Percentiles rank a stretch among this genome's conserved stretches.
Conservation (phyloP, 2,888 invertebrate species). For the Acronicta alni region DNA sequence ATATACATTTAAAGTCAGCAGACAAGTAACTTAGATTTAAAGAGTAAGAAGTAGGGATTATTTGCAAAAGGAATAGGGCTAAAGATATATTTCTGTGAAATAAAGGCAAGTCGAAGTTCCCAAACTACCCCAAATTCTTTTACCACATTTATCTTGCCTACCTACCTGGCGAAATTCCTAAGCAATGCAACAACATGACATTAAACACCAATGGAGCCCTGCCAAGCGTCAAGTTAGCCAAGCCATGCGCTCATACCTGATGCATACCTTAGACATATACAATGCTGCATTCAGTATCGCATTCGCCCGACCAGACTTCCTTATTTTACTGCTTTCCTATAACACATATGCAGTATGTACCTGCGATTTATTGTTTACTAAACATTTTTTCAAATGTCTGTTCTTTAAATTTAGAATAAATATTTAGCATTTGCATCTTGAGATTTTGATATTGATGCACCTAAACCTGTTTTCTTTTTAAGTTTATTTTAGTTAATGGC, state of each 20-base stretch:
- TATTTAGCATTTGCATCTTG: conserved; percentile 8
- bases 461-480: too few relatives aligned
- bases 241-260: conserved; percentile 58
- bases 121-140: background rate
- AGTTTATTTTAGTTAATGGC: too few relatives aligned
- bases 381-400: background rate
- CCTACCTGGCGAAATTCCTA: background rate
- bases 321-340: conserved; percentile 91
- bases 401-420: background rate
- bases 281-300: conserved; percentile 91
- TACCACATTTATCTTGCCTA: background rate
- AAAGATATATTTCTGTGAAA: background rate
- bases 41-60: background rate
- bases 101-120: background rate
- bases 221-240: conserved; percentile 59
- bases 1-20: too few relatives aligned
- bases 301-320: conserved; percentile 90
- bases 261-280: conserved; percentile 92
- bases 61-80: background rate
- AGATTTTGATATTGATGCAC: background rate
- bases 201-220: conserved; percentile 38
- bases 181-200: conserved; percentile 34
- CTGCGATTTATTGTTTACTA: background rate
- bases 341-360: conserved; percentile 71
- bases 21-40: too few relatives aligned